Base-by-base conservation (phyloP, 2,797 vertebrate genomes). In the Ctenochaetus hawaiiensis region DNA sequence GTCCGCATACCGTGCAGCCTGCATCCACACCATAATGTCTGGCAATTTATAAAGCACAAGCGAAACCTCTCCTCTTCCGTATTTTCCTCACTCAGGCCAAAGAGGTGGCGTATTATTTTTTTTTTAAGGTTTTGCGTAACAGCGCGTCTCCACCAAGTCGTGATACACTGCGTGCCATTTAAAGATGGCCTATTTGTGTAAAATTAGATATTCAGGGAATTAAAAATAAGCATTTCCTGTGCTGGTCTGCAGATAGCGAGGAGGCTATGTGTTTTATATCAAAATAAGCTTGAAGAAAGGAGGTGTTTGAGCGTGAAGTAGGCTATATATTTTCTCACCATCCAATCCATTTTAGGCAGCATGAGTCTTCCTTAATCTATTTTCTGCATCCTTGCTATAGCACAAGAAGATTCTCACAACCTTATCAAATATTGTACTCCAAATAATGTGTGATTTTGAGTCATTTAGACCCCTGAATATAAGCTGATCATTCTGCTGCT, bases 161-260 rank as follows among this genome's bases (percentile, higher is more conserved):
- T 89, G 89, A 89, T 86, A 68, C 83, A 58, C 60, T 30, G 75
- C 71, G 81, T 85, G 83, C 72, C 79, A 77, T 82, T 80, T 85
- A 77, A 72, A 83, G 80, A 56, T 88, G 87, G 78, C 89, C 87
- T 83, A 83, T 88, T 89, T 90, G 63, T 82, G 78, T 86, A 79
- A 82, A 92, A 86, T 86, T 81, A 87, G 85, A 90, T 67, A 53
- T 68, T 80, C 68, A 54, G 58, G 60, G 71, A 53, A 75, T 54
- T 76, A 74, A 73, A 87, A 84, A 84, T 72, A 80, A 85, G 22
- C 60, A 54, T 76, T 78, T 85, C 37, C 62, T 67, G 26, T 67
- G 30, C 75, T 17, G 56, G 53, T 76, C 53, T 76, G 63, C 76
- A 67, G 51, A 66, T 58, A 51, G 51, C 45, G 66, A 44, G 47